These are phyloP conservation scores for Cactoblastis cactorum DNA, from an alignment of 2,888 invertebrate species.

Conservation along the genomic window DNA sequence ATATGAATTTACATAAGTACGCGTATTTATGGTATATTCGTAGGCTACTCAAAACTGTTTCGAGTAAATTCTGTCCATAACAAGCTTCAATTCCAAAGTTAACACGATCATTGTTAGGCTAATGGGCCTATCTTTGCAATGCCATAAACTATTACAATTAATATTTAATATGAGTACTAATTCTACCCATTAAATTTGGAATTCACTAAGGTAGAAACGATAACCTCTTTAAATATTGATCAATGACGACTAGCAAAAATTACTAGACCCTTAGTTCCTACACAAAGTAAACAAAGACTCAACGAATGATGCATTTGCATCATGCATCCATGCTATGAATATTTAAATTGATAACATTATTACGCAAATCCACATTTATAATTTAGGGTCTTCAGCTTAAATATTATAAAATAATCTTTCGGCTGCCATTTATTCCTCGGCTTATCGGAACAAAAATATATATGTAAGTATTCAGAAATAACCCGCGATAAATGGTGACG, in stretches of 20 bases:
- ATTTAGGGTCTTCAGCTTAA: too few relatives aligned
- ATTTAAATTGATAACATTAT: too few relatives aligned
- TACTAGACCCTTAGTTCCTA: too few relatives aligned
- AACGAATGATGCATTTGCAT: too few relatives aligned
- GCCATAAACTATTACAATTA: not conserved
- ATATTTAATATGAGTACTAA: not conserved
- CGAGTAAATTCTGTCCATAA: not conserved
- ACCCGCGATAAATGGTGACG: constrained; percentile 5
- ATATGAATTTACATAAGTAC: not conserved
- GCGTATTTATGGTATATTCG: not conserved
- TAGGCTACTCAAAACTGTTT: not conserved
- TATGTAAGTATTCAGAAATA: not conserved
- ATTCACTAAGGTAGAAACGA: not conserved
- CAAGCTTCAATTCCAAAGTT: not conserved
- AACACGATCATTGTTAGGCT: constrained; percentile 1
- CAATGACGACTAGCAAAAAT: too few relatives aligned
- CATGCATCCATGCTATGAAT: too few relatives aligned
- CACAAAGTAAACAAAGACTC: too few relatives aligned
- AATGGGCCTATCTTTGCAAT: not conserved
- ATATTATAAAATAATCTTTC: too few relatives aligned
- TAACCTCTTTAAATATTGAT: too few relatives aligned
- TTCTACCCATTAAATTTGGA: not conserved
- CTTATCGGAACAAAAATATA: not conserved
- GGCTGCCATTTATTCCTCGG: not conserved
- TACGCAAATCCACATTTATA: too few relatives aligned